Evolutionary conservation across 2,113 vertebrate species (phyloP).

Genomic region (Myrmecobius fasciatus): DNA sequence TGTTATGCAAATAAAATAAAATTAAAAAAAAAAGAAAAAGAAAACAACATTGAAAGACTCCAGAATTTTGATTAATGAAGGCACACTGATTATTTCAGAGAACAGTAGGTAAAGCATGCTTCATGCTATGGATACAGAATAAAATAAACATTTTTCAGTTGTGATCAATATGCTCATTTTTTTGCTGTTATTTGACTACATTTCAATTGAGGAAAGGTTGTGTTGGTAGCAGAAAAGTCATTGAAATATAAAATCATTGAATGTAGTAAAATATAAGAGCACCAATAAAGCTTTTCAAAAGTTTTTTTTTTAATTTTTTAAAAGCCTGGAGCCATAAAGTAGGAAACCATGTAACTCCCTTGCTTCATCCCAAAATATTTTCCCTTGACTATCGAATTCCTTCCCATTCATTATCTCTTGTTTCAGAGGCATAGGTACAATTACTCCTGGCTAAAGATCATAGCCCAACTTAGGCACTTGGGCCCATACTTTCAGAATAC

Average conservation of each 20-base stretch:
- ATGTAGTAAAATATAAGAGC: not conserved
- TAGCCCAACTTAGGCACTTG: too few species aligned
- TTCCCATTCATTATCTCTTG: too few species aligned
- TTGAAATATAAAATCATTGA: not conserved
- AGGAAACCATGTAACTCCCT: not conserved
- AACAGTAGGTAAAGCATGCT: not conserved
- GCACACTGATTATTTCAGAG: not conserved
- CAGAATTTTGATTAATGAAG: not conserved
- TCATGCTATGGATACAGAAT: not conserved
- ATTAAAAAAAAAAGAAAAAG: too few species aligned
- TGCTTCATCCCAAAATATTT: not conserved
- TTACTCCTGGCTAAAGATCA: too few species aligned
- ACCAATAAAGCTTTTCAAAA: not conserved
- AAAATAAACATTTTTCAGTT: not conserved
- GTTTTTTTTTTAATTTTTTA: not conserved
- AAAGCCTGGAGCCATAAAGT: not conserved
- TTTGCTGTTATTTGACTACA: not conserved
- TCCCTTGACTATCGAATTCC: not conserved
- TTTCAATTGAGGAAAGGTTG: not conserved
- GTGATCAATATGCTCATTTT: not conserved
- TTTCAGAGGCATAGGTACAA: too few species aligned
- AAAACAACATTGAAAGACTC: not conserved
- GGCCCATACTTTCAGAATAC: not conserved
- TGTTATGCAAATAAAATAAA: too few species aligned
- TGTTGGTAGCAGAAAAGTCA: not conserved